phyloP scores from a whole-genome alignment of 2,113 vertebrate species.

The Oryzias javanicus region DNA sequence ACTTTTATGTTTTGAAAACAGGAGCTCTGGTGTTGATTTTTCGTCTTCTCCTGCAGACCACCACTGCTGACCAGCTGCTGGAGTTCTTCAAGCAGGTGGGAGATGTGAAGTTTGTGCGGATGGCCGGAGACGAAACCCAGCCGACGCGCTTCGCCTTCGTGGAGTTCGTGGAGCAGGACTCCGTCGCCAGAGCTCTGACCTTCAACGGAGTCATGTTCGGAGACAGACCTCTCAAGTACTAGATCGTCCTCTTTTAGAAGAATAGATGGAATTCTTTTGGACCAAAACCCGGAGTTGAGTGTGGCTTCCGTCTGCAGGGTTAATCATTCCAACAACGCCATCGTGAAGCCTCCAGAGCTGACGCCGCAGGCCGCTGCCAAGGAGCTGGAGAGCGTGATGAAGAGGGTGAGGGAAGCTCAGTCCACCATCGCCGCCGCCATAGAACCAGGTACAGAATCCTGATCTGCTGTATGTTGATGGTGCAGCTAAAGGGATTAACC shows the following conservation, averaged over 20 bases:
- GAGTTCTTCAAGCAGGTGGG: constrained; percentile 97
- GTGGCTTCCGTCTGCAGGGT: constrained; percentile 78
- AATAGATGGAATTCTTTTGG: too few species aligned
- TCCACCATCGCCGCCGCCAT: constrained; percentile 94
- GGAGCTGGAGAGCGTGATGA: constrained; percentile 96
- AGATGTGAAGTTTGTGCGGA: constrained; percentile 95
- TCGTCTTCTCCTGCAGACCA: constrained; percentile 75
- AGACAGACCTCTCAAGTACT: constrained; percentile 95
- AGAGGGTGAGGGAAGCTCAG: constrained; percentile 92
- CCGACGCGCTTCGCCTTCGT: constrained; percentile 96
- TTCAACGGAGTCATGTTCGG: constrained; percentile 99
- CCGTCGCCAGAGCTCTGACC: constrained; percentile 89
- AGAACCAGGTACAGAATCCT: constrained; percentile 82
- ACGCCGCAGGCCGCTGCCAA: constrained; percentile 96
- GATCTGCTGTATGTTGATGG: background rate
- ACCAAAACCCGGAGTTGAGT: too few species aligned
- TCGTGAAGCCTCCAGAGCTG: constrained; percentile 96
- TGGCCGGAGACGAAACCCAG: constrained; percentile 97
- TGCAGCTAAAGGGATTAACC: background rate
- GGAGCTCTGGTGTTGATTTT: background rate
- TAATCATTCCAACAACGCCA: constrained; percentile 99
- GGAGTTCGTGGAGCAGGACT: constrained; percentile 94
- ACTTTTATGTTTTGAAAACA: too few species aligned
- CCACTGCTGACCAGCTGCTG: constrained; percentile 91
- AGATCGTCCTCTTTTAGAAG: background rate